Conservation (phyloP, 2,888 invertebrate species). For the Caenorhabditis imperialis region DNA sequence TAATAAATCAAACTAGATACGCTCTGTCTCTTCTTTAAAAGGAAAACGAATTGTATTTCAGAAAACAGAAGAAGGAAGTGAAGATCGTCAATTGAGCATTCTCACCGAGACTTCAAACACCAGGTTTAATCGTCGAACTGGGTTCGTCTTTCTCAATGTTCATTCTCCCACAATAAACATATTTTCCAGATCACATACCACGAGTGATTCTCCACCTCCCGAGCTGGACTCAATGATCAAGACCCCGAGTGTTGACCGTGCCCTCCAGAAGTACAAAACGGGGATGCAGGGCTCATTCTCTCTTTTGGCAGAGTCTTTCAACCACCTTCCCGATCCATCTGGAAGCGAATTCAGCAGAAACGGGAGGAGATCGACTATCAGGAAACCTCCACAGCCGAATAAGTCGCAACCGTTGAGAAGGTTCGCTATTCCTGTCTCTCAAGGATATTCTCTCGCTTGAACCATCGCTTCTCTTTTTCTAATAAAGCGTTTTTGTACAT, state of each 20-base stretch:
- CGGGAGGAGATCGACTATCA: constrained; percentile 16
- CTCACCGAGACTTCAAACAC: constrained; percentile 39
- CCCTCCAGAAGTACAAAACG: constrained; percentile 37
- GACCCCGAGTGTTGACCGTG: constrained; percentile 22
- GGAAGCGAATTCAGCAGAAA: constrained; percentile 18
- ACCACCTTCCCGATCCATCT: constrained; percentile 18
- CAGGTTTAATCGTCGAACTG: constrained; percentile 42
- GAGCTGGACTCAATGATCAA: constrained; percentile 53
- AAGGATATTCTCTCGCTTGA: constrained; percentile 9
- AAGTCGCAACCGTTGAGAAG: constrained; percentile 47
- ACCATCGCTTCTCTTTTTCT: too few species aligned
- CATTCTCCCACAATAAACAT: not conserved
- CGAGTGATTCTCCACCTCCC: constrained; percentile 37
- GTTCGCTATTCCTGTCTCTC: constrained; percentile 48
- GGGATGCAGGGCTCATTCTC: constrained; percentile 42
- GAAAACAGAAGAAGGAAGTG: constrained; percentile 19
- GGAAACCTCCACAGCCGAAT: constrained; percentile 23
- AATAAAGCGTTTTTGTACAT: too few species aligned
- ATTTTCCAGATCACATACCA: constrained; percentile 32
- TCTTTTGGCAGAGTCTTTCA: constrained; percentile 30
- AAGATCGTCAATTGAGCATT: constrained; percentile 37
- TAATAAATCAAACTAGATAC: too few species aligned
- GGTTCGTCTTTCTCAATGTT: constrained; percentile 1
- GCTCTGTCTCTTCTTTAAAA: too few species aligned
- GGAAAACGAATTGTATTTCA: too few species aligned